Conservation (phyloP, 2,113 vertebrate genomes). For the Gopherus flavomarginatus region DNA sequence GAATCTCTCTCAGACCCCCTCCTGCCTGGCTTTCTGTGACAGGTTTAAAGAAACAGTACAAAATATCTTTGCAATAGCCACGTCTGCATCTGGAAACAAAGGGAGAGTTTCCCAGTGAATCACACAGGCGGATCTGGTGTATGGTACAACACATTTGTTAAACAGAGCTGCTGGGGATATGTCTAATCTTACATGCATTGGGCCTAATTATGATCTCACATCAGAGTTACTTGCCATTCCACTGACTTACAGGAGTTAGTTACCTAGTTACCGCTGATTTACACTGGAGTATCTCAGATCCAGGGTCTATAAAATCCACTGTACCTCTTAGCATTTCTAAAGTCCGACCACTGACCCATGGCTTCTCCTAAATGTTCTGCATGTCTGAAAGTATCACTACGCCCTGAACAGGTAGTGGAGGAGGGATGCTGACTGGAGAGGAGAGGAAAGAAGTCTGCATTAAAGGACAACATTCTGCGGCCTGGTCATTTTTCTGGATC, state of each 20-base stretch:
- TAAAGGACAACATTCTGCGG: not conserved
- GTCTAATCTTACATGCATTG: not conserved
- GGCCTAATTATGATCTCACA: not conserved
- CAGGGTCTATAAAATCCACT: not conserved
- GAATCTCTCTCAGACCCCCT: not conserved
- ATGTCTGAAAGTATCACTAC: not conserved
- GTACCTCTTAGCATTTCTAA: too few species aligned
- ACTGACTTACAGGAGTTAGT: not conserved
- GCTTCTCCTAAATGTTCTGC: not conserved
- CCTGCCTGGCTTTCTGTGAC: not conserved
- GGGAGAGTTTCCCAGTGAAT: not conserved
- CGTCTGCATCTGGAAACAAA: not conserved
- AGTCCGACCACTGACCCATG: not conserved
- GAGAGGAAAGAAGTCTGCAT: not conserved
- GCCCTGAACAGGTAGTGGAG: not conserved
- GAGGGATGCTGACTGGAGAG: not conserved
- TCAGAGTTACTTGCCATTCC: not conserved
- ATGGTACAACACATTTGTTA: not conserved
- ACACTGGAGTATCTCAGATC: not conserved
- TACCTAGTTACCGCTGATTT: not conserved
- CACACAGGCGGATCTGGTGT: not conserved
- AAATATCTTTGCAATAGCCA: not conserved
- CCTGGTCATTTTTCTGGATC: not conserved
- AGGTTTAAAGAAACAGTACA: not conserved
- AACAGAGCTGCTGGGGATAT: not conserved